Evolutionary conservation across 2,888 invertebrate species (phyloP).

Genomic region (Drepana falcataria): DNA sequence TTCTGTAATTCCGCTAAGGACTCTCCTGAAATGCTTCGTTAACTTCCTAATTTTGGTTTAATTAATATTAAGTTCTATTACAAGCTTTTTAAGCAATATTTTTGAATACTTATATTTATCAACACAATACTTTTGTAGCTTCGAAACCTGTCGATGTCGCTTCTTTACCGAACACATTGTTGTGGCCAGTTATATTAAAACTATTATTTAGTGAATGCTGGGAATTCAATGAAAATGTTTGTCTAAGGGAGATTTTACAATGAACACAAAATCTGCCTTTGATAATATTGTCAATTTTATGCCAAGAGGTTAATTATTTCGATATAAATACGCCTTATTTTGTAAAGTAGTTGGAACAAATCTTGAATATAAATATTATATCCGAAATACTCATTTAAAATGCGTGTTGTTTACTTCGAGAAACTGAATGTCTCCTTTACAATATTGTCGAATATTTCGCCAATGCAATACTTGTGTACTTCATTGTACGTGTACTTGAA

Average conservation of each 20-base stretch:
- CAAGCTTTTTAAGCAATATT: slow-evolving; percentile 52
- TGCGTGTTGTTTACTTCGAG: slow-evolving; percentile 19
- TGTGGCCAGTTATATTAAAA: slow-evolving; percentile 75
- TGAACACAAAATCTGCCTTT: slow-evolving; percentile 22
- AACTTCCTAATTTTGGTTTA: slow-evolving; percentile 62
- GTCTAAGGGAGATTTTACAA: slow-evolving; percentile 33
- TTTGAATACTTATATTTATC: slow-evolving; percentile 37
- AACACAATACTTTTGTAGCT: slow-evolving; percentile 24
- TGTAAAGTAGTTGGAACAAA: slow-evolving; percentile 17
- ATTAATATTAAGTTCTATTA: slow-evolving; percentile 59
- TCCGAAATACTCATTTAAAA: slow-evolving; percentile 52
- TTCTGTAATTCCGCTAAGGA: slow-evolving; percentile 55
- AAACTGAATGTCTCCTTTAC: slow-evolving; percentile 5
- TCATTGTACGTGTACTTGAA: slow-evolving; percentile 26
- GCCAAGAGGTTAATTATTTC: slow-evolving; percentile 18
- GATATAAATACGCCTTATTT: slow-evolving; percentile 12
- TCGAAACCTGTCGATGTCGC: slow-evolving; percentile 48
- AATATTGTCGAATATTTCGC: slow-evolving; percentile 23
- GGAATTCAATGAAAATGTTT: slow-evolving; percentile 43
- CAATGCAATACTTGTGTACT: slow-evolving; percentile 46
- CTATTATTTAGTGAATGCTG: slow-evolving; percentile 62
- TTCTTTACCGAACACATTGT: slow-evolving; percentile 54
- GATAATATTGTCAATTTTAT: slow-evolving; percentile 20
- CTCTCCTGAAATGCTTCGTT: slow-evolving; percentile 46
- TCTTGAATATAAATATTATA: slow-evolving; percentile 12